A percentile compares a stretch with the other conserved stretches of the same genome.
These are phyloP conservation scores for Leontocebus nigricollis DNA, from an alignment of 2,797 vertebrate species.

Conservation along the genomic window DNA sequence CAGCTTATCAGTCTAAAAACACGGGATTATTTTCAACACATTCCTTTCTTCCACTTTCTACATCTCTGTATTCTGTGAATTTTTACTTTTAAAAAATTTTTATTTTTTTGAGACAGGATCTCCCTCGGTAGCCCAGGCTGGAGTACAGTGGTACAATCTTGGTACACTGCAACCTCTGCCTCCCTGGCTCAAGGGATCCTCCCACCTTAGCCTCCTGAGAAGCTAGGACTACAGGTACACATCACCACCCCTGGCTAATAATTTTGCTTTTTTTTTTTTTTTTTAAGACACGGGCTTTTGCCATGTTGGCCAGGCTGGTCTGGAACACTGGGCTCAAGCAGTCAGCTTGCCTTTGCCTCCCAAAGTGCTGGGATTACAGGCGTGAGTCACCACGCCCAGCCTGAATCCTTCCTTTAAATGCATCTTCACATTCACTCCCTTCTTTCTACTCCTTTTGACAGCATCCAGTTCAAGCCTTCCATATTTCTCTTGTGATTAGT, in stretches of 20 bases:
- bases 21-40: not conserved
- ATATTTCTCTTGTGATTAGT: not conserved
- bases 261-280: not conserved
- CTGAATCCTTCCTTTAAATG: not conserved
- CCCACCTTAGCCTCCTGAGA: not conserved
- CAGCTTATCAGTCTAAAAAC: not conserved
- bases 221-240: not conserved
- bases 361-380: not conserved
- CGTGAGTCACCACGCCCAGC: not conserved
- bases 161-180: not conserved
- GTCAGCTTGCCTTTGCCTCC: not conserved
- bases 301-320: not conserved
- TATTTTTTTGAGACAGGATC: not conserved
- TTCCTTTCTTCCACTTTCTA: not conserved
- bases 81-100: not conserved
- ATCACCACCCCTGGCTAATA: not conserved
- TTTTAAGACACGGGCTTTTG: not conserved
- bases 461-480: not conserved
- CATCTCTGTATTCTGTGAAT: not conserved
- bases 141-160: not conserved
- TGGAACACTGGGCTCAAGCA: not conserved
- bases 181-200: not conserved
- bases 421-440: not conserved
- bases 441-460: not conserved
- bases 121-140: not conserved